These are phyloP conservation scores for Clarias pachynema DNA, from an alignment of 2,797 vertebrate genomes.

Conservation along the genomic window DNA sequence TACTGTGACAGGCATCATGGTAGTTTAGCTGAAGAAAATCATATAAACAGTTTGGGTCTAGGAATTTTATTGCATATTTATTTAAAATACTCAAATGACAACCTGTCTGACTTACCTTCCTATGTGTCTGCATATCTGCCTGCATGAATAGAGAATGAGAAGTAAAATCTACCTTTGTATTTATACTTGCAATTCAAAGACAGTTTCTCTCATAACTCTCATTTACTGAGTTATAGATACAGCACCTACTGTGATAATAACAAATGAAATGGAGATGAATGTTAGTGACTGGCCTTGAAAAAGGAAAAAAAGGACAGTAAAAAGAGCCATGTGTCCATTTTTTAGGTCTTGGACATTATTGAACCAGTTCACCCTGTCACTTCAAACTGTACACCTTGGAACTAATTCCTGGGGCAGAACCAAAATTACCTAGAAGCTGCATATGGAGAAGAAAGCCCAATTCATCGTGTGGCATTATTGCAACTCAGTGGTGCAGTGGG, in stretches of 20 bases:
- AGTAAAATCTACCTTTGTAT: not conserved
- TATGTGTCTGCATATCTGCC: not conserved
- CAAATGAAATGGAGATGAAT: slow-evolving; percentile 14
- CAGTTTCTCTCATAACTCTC: not conserved
- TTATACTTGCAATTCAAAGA: slow-evolving; percentile 20
- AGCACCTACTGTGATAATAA: not conserved
- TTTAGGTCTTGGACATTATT: not conserved
- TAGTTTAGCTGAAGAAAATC: not conserved
- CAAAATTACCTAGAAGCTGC: not conserved
- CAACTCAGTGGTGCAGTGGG: not conserved
- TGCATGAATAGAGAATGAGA: not conserved
- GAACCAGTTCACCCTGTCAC: not conserved
- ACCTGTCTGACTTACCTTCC: not conserved
- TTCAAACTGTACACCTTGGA: not conserved
- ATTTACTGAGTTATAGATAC: not conserved
- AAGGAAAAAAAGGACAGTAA: not conserved
- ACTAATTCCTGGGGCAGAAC: not conserved
- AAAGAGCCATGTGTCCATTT: not conserved
- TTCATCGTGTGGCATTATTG: not conserved
- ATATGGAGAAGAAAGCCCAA: not conserved
- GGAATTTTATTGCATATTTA: not conserved
- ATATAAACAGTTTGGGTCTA: not conserved
- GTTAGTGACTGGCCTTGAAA: slow-evolving; percentile 2
- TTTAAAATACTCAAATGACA: not conserved
- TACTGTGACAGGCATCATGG: not conserved